Evolutionary conservation across 2,113 vertebrate genomes (phyloP), one percentile per base, ranked within the genome.

Genomic region (Poecilia latipinna): DNA sequence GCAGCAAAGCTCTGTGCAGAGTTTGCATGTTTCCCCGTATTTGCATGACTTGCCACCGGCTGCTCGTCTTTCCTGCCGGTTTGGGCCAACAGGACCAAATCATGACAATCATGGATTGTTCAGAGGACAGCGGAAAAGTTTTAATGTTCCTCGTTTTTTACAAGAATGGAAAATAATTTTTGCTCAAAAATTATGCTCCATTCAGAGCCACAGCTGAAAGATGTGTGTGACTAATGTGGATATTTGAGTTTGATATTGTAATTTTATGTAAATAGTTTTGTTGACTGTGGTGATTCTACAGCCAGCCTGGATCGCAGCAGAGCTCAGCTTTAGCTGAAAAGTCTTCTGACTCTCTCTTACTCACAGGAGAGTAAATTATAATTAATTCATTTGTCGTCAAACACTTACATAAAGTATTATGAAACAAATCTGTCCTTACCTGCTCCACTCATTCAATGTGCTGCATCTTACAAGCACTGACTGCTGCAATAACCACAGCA

Each of bases 1-100:
- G 44, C 29, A 61, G 22, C 17, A 67, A 24, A 42, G 31, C 69
- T 82, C 62, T 75, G 35, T 37, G 35, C 48, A 75, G 22, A 75
- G 65, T 90, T 90, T 90, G 89, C 86, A 90, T 90, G 85, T 83
- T 75, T 74, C 32, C 69, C 35, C 29, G 61, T 61, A 88, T 88
- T 88, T 90, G 89, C 89, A 90, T 90, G 78, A 8, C 74, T 63
- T 71, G 42, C 80, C 65, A 42, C 42, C 31, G 70, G 42, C 33
- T 64, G 33, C 72, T 75, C 54, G 17, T 61, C 71, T 70, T 81
- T 79, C 67, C 75, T 77, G 62, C 67, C 74, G 26, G 64, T 26
- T 74, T 28, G 4, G 32, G 31, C 74, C 67, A 82, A 65, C 29
- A 74, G 5, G 65, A 80, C 62, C 61, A 4, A 4, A 33, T 71